A percentile compares a stretch with the other conserved stretches of the same genome.
phyloP scores from a whole-genome alignment of 2,113 vertebrate genomes.

The Melanotaenia duboulayi region DNA sequence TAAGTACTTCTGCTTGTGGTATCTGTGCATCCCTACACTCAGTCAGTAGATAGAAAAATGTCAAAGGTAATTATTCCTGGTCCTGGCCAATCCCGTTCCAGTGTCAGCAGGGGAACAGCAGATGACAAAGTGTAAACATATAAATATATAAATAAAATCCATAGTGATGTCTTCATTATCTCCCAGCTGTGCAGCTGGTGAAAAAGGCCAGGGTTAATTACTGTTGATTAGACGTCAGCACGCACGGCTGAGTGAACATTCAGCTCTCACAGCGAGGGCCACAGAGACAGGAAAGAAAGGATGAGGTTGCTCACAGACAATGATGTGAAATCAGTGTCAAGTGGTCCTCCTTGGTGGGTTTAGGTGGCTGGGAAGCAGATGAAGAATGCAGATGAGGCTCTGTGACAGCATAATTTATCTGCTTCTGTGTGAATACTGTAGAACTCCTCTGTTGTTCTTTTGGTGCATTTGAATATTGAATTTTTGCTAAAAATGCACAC shows the following conservation, averaged over 20 bases:
- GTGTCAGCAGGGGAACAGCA: slow-evolving; percentile 47
- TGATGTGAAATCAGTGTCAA: slow-evolving; percentile 62
- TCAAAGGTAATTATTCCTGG: not conserved
- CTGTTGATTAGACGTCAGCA: slow-evolving; percentile 71
- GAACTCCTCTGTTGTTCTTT: not conserved
- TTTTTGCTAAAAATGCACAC: too few relatives aligned
- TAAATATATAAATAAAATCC: not conserved
- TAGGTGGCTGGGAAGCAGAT: slow-evolving; percentile 40
- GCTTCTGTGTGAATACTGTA: not conserved
- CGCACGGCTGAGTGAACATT: slow-evolving; percentile 52
- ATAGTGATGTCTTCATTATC: slow-evolving; percentile 65
- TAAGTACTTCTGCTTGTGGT: too few relatives aligned
- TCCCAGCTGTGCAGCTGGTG: slow-evolving; percentile 31
- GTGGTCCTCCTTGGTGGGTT: slow-evolving; percentile 54
- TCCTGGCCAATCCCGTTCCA: slow-evolving; percentile 51
- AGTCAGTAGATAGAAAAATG: slow-evolving; percentile 28
- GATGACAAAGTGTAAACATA: slow-evolving; percentile 53
- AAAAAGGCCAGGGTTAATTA: slow-evolving; percentile 71
- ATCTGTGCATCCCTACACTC: not conserved
- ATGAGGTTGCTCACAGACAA: slow-evolving; percentile 47
- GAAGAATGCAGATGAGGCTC: slow-evolving; percentile 40
- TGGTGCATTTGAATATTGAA: not conserved
- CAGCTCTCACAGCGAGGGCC: slow-evolving; percentile 43
- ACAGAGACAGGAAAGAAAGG: slow-evolving; percentile 33
- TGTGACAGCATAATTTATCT: not conserved